Conservation (phyloP, 2,797 vertebrate genomes). For the Oryzias dopingdopingensis region DNA sequence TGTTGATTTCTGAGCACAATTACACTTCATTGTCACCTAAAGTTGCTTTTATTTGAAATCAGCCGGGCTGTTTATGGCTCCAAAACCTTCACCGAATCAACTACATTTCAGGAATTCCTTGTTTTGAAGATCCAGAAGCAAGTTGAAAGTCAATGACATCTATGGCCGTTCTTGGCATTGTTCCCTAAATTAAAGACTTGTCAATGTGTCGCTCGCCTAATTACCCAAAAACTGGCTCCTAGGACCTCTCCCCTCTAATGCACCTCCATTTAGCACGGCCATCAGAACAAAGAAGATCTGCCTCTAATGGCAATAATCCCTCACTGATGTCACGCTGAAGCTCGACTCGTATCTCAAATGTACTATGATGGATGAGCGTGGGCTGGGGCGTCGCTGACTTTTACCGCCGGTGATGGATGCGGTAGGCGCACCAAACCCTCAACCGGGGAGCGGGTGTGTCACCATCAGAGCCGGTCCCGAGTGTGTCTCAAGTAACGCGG, state of each 20-base stretch:
- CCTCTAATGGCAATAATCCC: conserved; percentile 76
- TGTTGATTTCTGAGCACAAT: neutral
- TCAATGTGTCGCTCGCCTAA: conserved; percentile 83
- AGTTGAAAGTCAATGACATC: conserved; percentile 64
- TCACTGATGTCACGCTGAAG: conserved; percentile 68
- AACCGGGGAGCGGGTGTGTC: conserved; percentile 22
- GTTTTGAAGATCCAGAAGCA: no score
- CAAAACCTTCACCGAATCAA: no score
- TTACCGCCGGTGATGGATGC: conserved; percentile 63
- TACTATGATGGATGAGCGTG: conserved; percentile 70
- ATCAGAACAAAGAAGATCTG: conserved; percentile 79
- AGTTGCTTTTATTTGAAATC: no score
- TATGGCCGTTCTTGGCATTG: conserved; percentile 70
- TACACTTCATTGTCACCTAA: neutral
- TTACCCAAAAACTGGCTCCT: conserved; percentile 77
- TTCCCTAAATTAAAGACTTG: conserved; percentile 79
- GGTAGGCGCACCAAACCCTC: conserved; percentile 35
- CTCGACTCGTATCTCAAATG: conserved; percentile 76
- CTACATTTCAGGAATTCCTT: no score
- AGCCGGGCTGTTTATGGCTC: no score
- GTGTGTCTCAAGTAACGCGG: conserved; percentile 47
- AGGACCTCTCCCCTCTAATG: conserved; percentile 71
- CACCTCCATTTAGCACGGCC: conserved; percentile 77
- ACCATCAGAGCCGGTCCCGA: conserved; percentile 39
- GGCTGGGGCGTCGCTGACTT: conserved; percentile 61